Percentiles rank a stretch among this genome's conserved stretches.
Conservation (phyloP, 2,113 vertebrate genomes). For the Brachyhypopomus gauderio region DNA sequence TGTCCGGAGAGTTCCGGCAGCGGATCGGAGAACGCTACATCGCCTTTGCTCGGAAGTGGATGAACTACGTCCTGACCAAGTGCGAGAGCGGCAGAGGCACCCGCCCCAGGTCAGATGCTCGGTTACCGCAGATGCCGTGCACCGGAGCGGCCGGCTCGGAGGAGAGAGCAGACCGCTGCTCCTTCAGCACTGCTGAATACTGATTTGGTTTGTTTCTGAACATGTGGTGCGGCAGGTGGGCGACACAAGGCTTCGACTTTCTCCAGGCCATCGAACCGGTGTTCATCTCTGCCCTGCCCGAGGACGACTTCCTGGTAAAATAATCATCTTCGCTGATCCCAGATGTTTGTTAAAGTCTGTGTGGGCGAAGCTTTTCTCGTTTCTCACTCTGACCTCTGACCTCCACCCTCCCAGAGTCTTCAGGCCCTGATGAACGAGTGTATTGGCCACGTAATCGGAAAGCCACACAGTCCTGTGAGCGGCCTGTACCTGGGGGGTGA, state of each 20-base stretch:
- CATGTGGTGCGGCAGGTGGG: conserved; percentile 80
- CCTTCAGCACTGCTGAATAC: neutral
- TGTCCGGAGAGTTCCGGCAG: conserved; percentile 96
- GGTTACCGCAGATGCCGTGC: neutral
- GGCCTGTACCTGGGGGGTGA: conserved; percentile 89
- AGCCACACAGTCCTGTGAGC: conserved; percentile 96
- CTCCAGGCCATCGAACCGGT: conserved; percentile 97
- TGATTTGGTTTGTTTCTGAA: neutral
- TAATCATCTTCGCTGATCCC: too few species aligned
- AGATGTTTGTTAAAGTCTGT: neutral
- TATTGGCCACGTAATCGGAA: conserved; percentile 98
- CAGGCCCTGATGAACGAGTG: conserved; percentile 99
- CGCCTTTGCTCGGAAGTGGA: conserved; percentile 95
- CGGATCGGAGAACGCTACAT: conserved; percentile 97
- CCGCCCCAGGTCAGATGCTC: conserved; percentile 85
- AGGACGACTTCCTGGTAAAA: conserved; percentile 97
- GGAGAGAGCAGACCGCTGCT: too few species aligned
- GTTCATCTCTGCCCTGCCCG: conserved; percentile 95
- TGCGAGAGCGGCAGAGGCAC: conserved; percentile 97
- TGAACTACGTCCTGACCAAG: conserved; percentile 97
- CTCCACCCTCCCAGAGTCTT: conserved; percentile 79
- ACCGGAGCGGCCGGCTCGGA: neutral
- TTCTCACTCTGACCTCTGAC: conserved; percentile 44
- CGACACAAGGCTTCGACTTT: conserved; percentile 98
- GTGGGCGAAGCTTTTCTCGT: neutral